Evolutionary conservation across 2,888 invertebrate genomes (phyloP).

Genomic region (Cinara cedri): DNA sequence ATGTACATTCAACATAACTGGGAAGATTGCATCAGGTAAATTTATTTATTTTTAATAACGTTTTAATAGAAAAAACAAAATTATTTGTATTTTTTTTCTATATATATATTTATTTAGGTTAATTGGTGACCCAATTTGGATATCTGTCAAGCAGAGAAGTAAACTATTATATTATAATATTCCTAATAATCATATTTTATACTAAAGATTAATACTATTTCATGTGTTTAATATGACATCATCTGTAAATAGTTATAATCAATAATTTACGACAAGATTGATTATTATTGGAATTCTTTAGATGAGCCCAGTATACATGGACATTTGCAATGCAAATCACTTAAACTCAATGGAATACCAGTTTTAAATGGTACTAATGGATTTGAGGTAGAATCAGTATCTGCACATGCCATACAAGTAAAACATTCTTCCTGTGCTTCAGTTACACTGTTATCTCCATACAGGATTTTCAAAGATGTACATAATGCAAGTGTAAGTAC

Average conservation of each 20-base stretch:
- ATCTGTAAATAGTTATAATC: neutral
- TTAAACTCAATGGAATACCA: constrained; percentile 57
- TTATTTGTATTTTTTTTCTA: neutral
- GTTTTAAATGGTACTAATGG: constrained; percentile 59
- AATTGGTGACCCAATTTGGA: constrained; percentile 28
- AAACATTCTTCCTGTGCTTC: constrained; percentile 59
- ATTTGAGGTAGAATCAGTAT: constrained; percentile 58
- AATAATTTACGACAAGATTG: no score
- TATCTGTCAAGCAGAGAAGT: constrained; percentile 48
- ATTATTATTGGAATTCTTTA: neutral
- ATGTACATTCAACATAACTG: constrained; percentile 51
- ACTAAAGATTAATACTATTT: neutral
- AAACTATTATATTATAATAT: neutral
- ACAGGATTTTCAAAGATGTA: constrained; percentile 60
- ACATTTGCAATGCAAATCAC: constrained; percentile 35
- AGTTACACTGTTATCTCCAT: constrained; percentile 61
- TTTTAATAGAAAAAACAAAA: neutral
- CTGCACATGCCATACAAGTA: constrained; percentile 59
- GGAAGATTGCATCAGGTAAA: constrained; percentile 52
- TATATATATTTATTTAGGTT: constrained; percentile 48
- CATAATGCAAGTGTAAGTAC: constrained; percentile 63
- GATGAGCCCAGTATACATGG: constrained; percentile 37
- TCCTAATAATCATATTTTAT: neutral
- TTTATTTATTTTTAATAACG: neutral
- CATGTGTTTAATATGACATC: neutral